Conservation (phyloP, 2,888 invertebrate species). For the Schrankia costaestrigalis region DNA sequence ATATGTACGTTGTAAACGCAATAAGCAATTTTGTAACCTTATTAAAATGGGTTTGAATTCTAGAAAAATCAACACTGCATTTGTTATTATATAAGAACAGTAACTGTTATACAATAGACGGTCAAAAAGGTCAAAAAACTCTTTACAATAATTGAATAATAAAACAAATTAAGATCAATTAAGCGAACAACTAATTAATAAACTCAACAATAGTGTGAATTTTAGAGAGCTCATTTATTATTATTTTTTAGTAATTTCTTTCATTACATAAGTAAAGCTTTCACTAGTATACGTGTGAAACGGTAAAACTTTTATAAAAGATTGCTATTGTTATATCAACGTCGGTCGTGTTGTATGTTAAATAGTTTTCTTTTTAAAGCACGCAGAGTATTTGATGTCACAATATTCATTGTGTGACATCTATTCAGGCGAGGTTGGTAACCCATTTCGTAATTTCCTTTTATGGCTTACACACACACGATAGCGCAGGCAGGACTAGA, state of each 20-base stretch:
- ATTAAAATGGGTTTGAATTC: no score
- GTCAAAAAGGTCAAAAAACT: no score
- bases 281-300: constrained; percentile 30
- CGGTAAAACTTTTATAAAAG: constrained; percentile 13
- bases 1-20: no score
- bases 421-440: constrained; percentile 1
- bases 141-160: no score
- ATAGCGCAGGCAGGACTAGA: no score
- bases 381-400: constrained; percentile 13
- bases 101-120: no score
- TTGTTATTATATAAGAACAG: no score
- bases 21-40: no score
- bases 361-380: constrained; percentile 19
- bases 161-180: neutral
- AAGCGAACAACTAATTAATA: constrained; percentile 20
- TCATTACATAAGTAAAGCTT: constrained; percentile 33
- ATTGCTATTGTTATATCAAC: constrained; percentile 31
- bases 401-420: constrained; percentile 8
- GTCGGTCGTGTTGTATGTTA: constrained; percentile 6
- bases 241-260: constrained; percentile 16
- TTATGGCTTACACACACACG: no score
- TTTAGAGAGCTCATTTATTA: constrained; percentile 13
- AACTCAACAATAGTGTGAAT: constrained; percentile 25
- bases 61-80: no score
- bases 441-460: neutral